These are phyloP conservation scores for Dendrophyllia cribrosa DNA, from an alignment of 64 coral and sea anemone genomes.

Conservation along the genomic window DNA sequence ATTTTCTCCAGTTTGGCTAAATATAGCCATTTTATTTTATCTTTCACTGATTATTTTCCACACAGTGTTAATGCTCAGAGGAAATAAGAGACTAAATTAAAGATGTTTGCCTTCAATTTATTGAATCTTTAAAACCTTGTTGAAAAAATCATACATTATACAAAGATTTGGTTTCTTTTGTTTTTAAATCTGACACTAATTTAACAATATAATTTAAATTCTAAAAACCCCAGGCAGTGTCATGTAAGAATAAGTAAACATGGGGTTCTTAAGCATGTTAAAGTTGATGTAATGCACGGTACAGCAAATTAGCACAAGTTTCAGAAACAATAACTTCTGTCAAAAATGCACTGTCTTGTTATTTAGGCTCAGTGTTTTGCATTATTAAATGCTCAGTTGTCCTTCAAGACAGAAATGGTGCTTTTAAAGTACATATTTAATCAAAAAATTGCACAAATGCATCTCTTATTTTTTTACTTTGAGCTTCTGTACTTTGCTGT, in stretches of 20 bases:
- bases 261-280: conserved; percentile 3
- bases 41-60: background rate
- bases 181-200: conserved; percentile 2
- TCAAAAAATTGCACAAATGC: conserved; percentile 22
- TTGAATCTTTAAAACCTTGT: background rate
- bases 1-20: conserved; percentile 4
- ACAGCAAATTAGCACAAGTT: conserved; percentile 4
- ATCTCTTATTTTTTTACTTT: no score
- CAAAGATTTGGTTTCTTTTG: background rate
- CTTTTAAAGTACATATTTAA: background rate
- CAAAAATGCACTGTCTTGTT: background rate
- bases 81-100: conserved; percentile 6
- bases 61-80: background rate
- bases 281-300: conserved; percentile 10
- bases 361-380: conserved; percentile 12
- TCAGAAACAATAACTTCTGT: background rate
- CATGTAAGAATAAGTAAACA: conserved; percentile 17
- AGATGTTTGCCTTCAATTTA: background rate
- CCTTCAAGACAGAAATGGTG: background rate
- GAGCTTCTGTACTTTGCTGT: no score
- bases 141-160: conserved; percentile 1
- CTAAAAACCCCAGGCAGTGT: conserved; percentile 14
- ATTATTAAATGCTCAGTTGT: background rate
- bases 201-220: background rate
- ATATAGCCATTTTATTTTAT: conserved; percentile 6